Conservation (phyloP, 2,888 invertebrate genomes). For the Oasisia sp. region DNA sequence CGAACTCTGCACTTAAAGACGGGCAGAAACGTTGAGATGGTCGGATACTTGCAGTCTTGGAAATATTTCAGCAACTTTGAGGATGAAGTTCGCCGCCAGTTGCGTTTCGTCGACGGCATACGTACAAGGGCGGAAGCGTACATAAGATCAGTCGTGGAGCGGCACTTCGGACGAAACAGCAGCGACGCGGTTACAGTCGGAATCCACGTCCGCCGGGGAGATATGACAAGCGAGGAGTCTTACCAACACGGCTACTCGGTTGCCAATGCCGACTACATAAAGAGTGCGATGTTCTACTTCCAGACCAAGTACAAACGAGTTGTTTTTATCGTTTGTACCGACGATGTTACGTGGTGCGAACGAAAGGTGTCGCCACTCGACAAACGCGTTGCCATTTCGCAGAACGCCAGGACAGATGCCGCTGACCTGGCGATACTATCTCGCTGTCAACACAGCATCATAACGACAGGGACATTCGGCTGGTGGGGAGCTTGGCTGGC, state of each 20-base stretch:
- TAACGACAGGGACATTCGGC: slow-evolving; percentile 56
- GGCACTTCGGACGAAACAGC: not conserved
- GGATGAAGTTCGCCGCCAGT: not conserved
- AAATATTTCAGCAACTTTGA: not conserved
- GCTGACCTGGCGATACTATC: slow-evolving; percentile 33
- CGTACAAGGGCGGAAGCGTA: not conserved
- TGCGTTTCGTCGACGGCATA: not conserved
- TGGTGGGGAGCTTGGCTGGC: slow-evolving; percentile 59
- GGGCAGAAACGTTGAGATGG: not conserved
- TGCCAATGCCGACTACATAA: not conserved
- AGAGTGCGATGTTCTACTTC: slow-evolving; percentile 3
- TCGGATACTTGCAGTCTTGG: not conserved
- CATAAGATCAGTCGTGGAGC: not conserved
- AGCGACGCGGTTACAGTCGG: not conserved
- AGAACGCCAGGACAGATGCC: not conserved
- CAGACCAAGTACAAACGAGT: not conserved
- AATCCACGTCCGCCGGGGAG: not conserved
- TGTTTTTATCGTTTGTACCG: not conserved
- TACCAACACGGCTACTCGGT: not conserved
- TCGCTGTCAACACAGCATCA: slow-evolving; percentile 66
- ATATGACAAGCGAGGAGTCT: not conserved
- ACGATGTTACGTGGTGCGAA: not conserved
- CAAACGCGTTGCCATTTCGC: not conserved
- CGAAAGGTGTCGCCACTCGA: not conserved
- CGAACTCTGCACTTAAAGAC: not conserved